These are phyloP conservation scores for Tupiocoris notatus DNA, from an alignment of 2,888 invertebrate species.

Conservation along the genomic window DNA sequence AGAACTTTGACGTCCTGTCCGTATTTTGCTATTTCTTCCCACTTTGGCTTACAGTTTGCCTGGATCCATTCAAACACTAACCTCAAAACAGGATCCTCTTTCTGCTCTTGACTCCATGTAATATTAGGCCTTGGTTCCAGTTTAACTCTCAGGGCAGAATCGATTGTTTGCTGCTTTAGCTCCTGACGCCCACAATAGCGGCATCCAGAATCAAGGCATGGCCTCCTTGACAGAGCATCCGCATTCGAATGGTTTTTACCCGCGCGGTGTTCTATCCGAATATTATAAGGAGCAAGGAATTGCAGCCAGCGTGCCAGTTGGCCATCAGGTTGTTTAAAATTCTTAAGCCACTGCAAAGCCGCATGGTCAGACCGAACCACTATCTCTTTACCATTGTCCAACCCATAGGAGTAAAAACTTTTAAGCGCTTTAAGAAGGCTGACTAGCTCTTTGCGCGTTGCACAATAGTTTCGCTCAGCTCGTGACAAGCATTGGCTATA, in stretches of 20 bases:
- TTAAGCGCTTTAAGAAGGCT: not conserved
- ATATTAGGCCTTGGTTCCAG: not conserved
- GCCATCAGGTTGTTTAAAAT: conserved; percentile 11
- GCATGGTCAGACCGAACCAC: conserved; percentile 18
- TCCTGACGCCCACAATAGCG: not conserved
- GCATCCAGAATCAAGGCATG: conserved; percentile 20
- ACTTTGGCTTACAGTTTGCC: not conserved
- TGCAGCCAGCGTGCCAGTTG: conserved; percentile 51
- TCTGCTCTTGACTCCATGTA: not conserved
- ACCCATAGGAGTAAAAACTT: not conserved
- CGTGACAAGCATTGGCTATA: conserved; percentile 4
- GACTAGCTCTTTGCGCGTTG: not conserved
- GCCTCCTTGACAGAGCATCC: conserved; percentile 49
- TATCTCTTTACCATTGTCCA: not conserved
- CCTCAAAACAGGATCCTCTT: not conserved
- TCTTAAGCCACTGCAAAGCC: conserved; percentile 14
- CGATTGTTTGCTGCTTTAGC: not conserved
- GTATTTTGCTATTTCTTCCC: not conserved
- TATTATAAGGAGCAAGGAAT: conserved; percentile 51
- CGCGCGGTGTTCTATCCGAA: conserved; percentile 49
- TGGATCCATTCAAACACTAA: not conserved
- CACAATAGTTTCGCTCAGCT: conserved; percentile 14
- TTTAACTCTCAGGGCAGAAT: not conserved
- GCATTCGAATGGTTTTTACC: conserved; percentile 49
- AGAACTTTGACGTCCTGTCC: not conserved